These are phyloP conservation scores for Thera britannica DNA, from an alignment of 2,888 invertebrate species.

Conservation along the genomic window DNA sequence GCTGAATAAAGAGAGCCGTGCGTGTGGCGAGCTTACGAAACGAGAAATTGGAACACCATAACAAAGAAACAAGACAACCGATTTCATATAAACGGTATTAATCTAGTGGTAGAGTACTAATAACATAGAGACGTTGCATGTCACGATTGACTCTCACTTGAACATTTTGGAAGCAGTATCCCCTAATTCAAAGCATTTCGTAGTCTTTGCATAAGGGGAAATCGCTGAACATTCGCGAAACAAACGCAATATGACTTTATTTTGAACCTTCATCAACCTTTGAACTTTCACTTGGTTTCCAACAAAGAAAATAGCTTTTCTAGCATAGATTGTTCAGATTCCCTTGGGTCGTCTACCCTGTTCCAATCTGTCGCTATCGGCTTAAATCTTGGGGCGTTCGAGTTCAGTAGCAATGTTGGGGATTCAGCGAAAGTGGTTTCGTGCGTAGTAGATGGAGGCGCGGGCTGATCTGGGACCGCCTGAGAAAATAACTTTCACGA, in stretches of 20 bases:
- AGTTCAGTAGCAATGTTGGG: conserved; percentile 61
- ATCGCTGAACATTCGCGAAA: no score
- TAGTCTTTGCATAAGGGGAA: no score
- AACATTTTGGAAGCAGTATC: background rate
- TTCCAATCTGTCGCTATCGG: conserved; percentile 17
- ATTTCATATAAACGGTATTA: conserved; percentile 2
- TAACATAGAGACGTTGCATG: background rate
- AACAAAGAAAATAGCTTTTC: background rate
- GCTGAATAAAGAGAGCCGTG: conserved; percentile 55
- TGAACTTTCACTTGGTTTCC: background rate
- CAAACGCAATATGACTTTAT: no score
- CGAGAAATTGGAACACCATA: conserved; percentile 31
- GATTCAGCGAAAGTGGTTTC: conserved; percentile 78
- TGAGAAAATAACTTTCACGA: conserved; percentile 83
- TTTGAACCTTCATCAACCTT: no score
- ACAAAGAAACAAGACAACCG: conserved; percentile 10
- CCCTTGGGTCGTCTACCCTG: background rate
- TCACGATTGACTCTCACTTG: background rate
- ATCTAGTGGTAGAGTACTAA: background rate
- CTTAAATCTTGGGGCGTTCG: conserved; percentile 51
- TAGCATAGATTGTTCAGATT: background rate
- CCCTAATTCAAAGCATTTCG: no score
- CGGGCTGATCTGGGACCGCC: conserved; percentile 66
- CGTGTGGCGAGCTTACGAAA: conserved; percentile 32
- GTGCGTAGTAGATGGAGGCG: conserved; percentile 64